phyloP scores from a whole-genome alignment of 2,888 invertebrate genomes.

The Machimus atricapillus region DNA sequence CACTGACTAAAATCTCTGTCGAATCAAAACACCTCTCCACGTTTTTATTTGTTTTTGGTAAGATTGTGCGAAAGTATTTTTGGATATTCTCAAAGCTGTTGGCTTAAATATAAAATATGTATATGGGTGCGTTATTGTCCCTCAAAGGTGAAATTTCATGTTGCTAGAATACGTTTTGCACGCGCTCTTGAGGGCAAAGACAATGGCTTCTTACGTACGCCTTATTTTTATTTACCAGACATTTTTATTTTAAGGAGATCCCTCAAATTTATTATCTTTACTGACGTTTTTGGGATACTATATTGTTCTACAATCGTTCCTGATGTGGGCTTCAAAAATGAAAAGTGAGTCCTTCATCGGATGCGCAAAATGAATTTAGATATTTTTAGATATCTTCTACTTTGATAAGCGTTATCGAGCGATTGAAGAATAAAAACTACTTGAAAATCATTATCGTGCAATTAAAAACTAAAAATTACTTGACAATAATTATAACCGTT shows the following conservation, averaged over 20 bases:
- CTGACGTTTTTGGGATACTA: neutral
- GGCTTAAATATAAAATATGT: neutral
- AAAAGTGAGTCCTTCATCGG: no score
- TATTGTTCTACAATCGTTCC: no score
- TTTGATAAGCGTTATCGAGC: no score
- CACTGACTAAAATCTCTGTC: neutral
- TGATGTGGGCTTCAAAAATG: no score
- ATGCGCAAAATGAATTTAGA: no score
- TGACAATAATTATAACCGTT: no score
- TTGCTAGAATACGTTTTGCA: neutral
- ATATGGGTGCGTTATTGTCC: neutral
- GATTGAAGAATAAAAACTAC: no score
- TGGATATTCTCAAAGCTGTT: neutral
- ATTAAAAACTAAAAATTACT: no score
- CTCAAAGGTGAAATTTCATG: neutral
- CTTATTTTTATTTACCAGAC: neutral
- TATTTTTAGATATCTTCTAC: no score
- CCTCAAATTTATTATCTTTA: neutral
- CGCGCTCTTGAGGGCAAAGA: neutral
- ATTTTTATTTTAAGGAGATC: neutral
- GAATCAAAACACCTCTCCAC: neutral
- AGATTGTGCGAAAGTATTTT: neutral
- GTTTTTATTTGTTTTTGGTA: neutral
- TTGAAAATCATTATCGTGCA: no score
- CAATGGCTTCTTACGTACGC: neutral